Conservation (phyloP, 2,888 invertebrate genomes). For the Acleris literana region DNA sequence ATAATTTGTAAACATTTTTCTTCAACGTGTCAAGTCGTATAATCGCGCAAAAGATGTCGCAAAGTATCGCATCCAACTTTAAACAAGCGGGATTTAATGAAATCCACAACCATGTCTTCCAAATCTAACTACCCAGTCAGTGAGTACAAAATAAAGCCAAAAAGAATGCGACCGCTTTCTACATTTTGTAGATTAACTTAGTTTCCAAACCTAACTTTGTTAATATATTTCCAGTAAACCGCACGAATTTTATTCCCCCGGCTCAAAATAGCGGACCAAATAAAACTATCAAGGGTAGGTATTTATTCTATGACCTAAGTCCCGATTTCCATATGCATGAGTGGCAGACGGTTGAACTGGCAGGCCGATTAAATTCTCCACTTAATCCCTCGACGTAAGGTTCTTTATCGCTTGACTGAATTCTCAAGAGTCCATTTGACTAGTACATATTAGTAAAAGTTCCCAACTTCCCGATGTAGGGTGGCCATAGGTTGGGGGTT, state of each 20-base stretch:
- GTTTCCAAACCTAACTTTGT: conserved; percentile 18
- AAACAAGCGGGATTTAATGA: too few species aligned
- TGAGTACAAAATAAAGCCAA: too few species aligned
- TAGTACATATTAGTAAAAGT: conserved; percentile 82
- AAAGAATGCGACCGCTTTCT: not conserved
- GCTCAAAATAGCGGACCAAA: conserved; percentile 41
- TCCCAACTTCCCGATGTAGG: conserved; percentile 63
- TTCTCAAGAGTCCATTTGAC: conserved; percentile 80
- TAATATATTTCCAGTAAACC: conserved; percentile 27
- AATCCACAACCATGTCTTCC: too few species aligned
- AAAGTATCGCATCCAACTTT: too few species aligned
- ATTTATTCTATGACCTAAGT: conserved; percentile 74
- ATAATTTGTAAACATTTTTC: too few species aligned
- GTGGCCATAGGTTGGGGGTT: conserved; percentile 52
- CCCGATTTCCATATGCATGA: conserved; percentile 81
- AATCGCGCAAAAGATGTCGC: too few species aligned
- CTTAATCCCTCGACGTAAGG: conserved; percentile 56
- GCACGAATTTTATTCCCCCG: conserved; percentile 19
- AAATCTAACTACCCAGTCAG: too few species aligned
- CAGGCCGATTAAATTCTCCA: conserved; percentile 53
- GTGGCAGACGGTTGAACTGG: conserved; percentile 60
- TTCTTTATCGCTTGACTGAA: conserved; percentile 59
- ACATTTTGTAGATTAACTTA: conserved; percentile 1
- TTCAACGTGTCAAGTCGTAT: too few species aligned
- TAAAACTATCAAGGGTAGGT: conserved; percentile 52